Conservation (phyloP, 2,113 vertebrate species). For the Sinocyclocheilus anshuiensis region DNA sequence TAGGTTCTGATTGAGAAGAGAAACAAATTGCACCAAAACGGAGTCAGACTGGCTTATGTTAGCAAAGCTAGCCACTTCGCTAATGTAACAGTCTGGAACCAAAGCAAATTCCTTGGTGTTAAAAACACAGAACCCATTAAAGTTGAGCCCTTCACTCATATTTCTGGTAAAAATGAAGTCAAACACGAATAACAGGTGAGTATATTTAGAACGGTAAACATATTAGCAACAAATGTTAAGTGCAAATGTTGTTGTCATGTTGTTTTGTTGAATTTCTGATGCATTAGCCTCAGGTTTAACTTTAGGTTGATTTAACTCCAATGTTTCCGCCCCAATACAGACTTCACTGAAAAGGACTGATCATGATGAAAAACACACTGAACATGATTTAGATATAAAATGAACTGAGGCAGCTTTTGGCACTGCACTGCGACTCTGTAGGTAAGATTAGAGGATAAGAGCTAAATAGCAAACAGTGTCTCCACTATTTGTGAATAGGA, state of each 20-base stretch:
- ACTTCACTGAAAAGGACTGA: conserved; percentile 69
- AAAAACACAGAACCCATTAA: neutral
- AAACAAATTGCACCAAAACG: conserved; percentile 64
- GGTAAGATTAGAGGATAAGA: conserved; percentile 68
- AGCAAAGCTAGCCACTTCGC: conserved; percentile 50
- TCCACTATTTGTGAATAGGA: conserved; percentile 57
- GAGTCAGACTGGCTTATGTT: conserved; percentile 55
- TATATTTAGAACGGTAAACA: conserved; percentile 10
- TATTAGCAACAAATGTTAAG: neutral
- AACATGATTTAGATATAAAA: conserved; percentile 62
- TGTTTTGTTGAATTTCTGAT: conserved; percentile 14
- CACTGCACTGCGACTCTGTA: conserved; percentile 64
- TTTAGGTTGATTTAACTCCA: conserved; percentile 61
- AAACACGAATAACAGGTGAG: conserved; percentile 15
- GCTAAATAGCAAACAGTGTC: conserved; percentile 62
- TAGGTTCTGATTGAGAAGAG: conserved; percentile 83
- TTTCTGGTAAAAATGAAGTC: neutral
- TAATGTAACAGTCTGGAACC: conserved; percentile 58
- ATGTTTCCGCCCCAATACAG: conserved; percentile 70
- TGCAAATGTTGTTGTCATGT: neutral
- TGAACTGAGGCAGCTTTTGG: conserved; percentile 62
- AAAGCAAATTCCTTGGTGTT: conserved; percentile 33
- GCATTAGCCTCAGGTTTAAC: conserved; percentile 16
- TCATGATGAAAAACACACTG: conserved; percentile 65
- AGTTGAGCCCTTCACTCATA: neutral